Base-by-base conservation (phyloP, 2,797 vertebrate species). In the Myripristis jacobus region DNA sequence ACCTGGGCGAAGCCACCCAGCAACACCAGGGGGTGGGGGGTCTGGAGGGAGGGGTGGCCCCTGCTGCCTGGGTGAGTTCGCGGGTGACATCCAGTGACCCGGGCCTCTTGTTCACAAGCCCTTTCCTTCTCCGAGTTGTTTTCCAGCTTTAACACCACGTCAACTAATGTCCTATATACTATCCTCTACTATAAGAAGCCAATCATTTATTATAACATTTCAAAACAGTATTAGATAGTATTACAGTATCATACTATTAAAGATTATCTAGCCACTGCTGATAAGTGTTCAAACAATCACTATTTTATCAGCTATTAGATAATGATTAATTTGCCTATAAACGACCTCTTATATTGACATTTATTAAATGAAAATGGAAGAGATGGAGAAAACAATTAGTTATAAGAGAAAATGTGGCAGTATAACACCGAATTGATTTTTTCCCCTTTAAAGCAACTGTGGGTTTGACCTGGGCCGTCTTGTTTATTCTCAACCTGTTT, bases 401-500 rank as follows among this genome's bases (percentile, higher is more conserved):
- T 9, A 73, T 7, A 34, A 38, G 69, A 48, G 25, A 76, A 74
- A 51, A 48, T 50, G 48, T 48, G 27, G 11, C 29, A 56, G 56
- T 54, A 58, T 70, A 2, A 60, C 10, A 56, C 19, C 9, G 10
- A 2, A 24, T 57, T 36, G 46, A 34, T 5, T 7, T 15, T 25
- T 29, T 29, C 29, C 48, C 29, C 48, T 57, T 36, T 25, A 50
- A 51, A 47, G 25, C 13, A 52, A 74, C 75, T 73, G 38, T 67
- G 65, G 70, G 72, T 83, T 89, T 85, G 77, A 81, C 83, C 71
- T 80, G 64, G 54, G 71, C 48, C 71, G 68, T 81, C 25, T 15
- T 82, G 77, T 91, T 76, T 84, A 59, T 73, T 75, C 67, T 66
- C 64, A 66, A 73, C 52, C 60, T 87, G 88, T 94, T 93, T 92